A percentile compares a stretch with the other conserved stretches of the same genome.
Evolutionary conservation across 2,113 vertebrate genomes (phyloP).

Genomic region (Brienomyrus longianalis): DNA sequence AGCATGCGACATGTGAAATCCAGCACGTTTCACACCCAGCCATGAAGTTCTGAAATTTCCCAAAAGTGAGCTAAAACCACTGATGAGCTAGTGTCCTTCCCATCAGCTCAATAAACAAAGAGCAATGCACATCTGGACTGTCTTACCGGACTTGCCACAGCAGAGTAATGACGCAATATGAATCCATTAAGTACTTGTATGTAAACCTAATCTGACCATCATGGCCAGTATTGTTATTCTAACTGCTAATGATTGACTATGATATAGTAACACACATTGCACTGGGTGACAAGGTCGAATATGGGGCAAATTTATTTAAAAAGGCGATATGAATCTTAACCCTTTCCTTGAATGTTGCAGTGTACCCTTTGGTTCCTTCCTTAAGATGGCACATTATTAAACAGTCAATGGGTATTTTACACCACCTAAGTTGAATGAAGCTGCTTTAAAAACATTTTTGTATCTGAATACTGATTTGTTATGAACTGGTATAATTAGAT

Average conservation of each 20-base stretch:
- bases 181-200: not conserved
- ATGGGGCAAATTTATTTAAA: not conserved
- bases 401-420: not conserved
- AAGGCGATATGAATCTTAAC: not conserved
- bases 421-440: not conserved
- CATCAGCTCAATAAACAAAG: not conserved
- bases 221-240: not conserved
- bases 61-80: not conserved
- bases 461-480: not conserved
- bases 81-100: not conserved
- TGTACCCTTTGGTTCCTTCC: not conserved
- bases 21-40: not conserved
- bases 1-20: not conserved
- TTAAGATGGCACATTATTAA: not conserved
- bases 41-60: not conserved
- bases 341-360: not conserved
- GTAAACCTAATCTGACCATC: not conserved
- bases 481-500: not conserved
- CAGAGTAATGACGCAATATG: not conserved
- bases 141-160: not conserved
- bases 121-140: not conserved
- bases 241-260: not conserved
- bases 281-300: not conserved
- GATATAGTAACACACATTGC: not conserved
- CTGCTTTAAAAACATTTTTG: not conserved